Base-by-base conservation (phyloP, 1,140 invertebrate genomes). In the Pseudomyrmex dendroicus region DNA sequence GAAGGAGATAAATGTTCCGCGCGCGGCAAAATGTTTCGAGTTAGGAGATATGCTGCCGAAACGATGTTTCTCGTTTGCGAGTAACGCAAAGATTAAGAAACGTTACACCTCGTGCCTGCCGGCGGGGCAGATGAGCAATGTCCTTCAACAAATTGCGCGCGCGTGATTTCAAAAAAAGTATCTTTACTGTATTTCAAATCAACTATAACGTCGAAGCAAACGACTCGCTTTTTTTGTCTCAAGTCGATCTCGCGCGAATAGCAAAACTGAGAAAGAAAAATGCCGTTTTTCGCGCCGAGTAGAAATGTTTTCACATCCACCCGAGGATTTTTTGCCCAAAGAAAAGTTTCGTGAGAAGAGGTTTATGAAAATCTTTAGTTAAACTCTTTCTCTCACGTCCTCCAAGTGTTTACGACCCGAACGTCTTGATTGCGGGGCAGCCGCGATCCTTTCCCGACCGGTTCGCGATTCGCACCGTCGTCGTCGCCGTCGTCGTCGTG, bases 1-100 rank as follows among this genome's bases (percentile, higher is more conserved):
- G 76, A 61, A 80, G 54, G 66, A 80, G 76, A 80, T 80, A 80
- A 80, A 80, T 80, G 76, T 72, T 70, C 76, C 44, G 44, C 44
- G 44, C 44, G 66, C 66, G 20, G 76, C 76, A 72, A 70, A 80
- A 80, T 66, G 35, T 66, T 57, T 52, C 15, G 76, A 61, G 64
- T 70, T 64, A 78, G 44, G 64, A 78, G 64, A 78, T 64, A 68
- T 25, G 74, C 52, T 68, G 74, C 76, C 76, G 64, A 80, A 80
- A 72, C 66, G 66, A 80, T 54, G 66, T 80, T 48, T 22, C 76
- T 80, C 76, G 72, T 80, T 80, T 80, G 66, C 76, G 76, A 50
- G 76, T 80, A 80, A 59, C 50, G 66, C 54, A 80, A 70, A 80
- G 76, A 80, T 80, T 70, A 72, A 80, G 76, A 80, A 80, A 80